Conservation (phyloP, 2,113 vertebrate species). For the Calidris pugnax region DNA sequence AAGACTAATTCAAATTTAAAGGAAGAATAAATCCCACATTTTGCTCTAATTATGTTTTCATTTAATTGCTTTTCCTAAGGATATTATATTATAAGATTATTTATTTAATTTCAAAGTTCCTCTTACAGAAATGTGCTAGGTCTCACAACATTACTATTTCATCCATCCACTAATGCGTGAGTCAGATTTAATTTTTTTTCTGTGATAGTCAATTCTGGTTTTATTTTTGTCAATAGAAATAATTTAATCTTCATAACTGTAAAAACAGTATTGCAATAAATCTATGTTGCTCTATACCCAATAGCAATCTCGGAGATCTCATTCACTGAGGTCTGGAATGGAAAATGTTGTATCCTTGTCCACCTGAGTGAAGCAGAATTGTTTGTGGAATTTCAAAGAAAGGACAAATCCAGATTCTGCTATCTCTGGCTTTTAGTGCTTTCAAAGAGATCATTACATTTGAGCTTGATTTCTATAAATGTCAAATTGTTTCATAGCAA, state of each 20-base stretch:
- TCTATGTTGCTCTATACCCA: neutral
- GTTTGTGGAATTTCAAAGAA: neutral
- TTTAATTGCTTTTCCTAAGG: neutral
- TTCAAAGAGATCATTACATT: neutral
- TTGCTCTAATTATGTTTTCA: neutral
- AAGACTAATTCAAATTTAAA: neutral
- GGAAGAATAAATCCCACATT: neutral
- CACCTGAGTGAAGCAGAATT: neutral
- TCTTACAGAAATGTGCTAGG: neutral
- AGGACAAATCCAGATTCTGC: neutral
- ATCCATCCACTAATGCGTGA: neutral
- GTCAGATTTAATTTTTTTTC: neutral
- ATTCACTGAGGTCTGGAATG: neutral
- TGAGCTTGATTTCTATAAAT: neutral
- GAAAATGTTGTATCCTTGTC: neutral
- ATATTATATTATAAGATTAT: neutral
- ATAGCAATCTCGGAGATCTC: neutral
- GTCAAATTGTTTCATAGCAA: neutral
- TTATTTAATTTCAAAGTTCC: neutral
- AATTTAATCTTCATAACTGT: slow-evolving; percentile 12
- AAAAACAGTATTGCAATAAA: neutral
- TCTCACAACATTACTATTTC: neutral
- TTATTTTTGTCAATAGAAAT: slow-evolving; percentile 7
- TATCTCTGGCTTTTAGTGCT: neutral
- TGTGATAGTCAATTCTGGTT: neutral